phyloP scores from a whole-genome alignment of 2,797 vertebrate species.

The Myotis planiceps region DNA sequence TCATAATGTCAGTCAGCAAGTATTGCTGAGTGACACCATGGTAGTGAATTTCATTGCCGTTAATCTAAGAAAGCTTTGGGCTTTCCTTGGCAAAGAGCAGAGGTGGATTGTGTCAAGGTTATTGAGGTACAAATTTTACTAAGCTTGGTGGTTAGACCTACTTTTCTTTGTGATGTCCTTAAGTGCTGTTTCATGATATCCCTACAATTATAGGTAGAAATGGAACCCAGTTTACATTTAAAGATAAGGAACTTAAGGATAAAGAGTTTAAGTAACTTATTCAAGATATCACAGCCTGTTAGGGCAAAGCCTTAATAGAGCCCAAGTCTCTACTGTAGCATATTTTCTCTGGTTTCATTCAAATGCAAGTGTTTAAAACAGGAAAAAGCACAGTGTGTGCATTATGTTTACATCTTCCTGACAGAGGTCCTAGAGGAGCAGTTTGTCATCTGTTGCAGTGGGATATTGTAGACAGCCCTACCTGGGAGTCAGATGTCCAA shows the following conservation, averaged over 20 bases:
- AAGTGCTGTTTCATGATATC: constrained; percentile 33
- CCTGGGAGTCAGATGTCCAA: neutral
- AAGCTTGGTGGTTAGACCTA: constrained; percentile 6
- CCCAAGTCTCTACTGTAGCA: neutral
- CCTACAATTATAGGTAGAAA: constrained; percentile 32
- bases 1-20: constrained; percentile 68
- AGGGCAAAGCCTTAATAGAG: neutral
- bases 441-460: neutral
- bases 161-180: constrained; percentile 38
- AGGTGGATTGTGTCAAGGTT: constrained; percentile 67
- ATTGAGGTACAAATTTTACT: neutral
- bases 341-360: constrained; percentile 40
- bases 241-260: constrained; percentile 3
- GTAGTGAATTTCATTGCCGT: constrained; percentile 72
- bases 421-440: neutral
- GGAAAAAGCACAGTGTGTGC: neutral
- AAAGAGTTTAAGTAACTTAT: constrained; percentile 47
- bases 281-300: constrained; percentile 43
- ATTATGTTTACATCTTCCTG: constrained; percentile 24
- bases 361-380: constrained; percentile 22
- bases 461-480: neutral
- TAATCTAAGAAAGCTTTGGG: constrained; percentile 74
- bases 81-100: constrained; percentile 66
- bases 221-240: constrained; percentile 31
- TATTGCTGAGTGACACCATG: constrained; percentile 74